Base-by-base conservation (phyloP, 2,113 vertebrate genomes). In the Neodontobutis hainanensis region DNA sequence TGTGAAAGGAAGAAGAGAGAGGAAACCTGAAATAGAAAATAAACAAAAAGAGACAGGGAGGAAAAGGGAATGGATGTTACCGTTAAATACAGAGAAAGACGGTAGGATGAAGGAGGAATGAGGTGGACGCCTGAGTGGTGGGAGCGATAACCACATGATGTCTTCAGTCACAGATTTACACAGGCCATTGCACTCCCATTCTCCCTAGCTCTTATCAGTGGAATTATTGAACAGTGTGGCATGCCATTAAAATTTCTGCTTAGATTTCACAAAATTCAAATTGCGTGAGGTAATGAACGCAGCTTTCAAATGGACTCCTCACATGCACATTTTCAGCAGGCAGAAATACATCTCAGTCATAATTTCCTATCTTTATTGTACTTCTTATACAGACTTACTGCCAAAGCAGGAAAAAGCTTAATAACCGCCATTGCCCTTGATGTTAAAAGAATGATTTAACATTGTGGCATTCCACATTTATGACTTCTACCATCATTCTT, bases 121-220 rank as follows among this genome's bases (percentile, higher is more conserved):
- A 44, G 61, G 71, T 68, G 46, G 71, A 64, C 14, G 61, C 66
- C 48, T 40, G 53, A 27, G 19, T 27, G 19, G 19, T 3, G 50
- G 72, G 75, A 70, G 80, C 74, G 87, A 91, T 91, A 89, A 90
- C 85, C 70, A 61, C 83, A 68, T 34, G 52, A 51, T 83, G 88
- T 91, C 87, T 88, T 91, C 88, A 87, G 87, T 90, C 90, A 89
- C 87, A 88, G 87, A 90, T 89, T 91, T 88, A 90, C 88, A 89
- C 88, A 84, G 87, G 86, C 86, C 88, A 82, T 87, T 90, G 90
- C 87, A 86, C 89, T 85, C 84, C 73, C 89, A 80, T 86, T 86
- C 86, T 87, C 77, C 65, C 78, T 6, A 75, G 32, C 73, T 61
- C 90, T 91, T 91, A 91, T 91, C 90, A 68, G 81, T 12, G 65